A percentile compares a stretch with the other conserved stretches of the same genome.
These are phyloP conservation scores for Azorinus chamasolen DNA, from an alignment of 2,888 invertebrate genomes.

Conservation along the genomic window DNA sequence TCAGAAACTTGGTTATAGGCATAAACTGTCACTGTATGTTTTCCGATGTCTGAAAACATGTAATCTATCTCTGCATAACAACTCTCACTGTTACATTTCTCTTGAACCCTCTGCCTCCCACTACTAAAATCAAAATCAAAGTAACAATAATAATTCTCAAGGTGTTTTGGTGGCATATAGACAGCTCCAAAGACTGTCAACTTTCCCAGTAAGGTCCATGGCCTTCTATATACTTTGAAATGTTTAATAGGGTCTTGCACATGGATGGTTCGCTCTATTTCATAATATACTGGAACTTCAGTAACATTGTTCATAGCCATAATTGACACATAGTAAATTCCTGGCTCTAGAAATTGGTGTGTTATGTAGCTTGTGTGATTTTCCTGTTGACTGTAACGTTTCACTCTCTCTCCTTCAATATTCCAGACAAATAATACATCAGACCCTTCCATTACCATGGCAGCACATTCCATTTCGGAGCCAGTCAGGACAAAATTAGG, in stretches of 20 bases:
- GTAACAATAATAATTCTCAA: slow-evolving; percentile 12
- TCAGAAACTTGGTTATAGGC: slow-evolving; percentile 77
- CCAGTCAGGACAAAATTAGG: slow-evolving; percentile 52
- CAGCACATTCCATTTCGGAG: slow-evolving; percentile 65
- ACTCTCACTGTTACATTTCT: not conserved
- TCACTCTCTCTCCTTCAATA: slow-evolving; percentile 45
- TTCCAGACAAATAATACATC: slow-evolving; percentile 76
- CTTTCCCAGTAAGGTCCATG: slow-evolving; percentile 40
- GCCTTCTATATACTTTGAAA: slow-evolving; percentile 30
- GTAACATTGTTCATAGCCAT: slow-evolving; percentile 56
- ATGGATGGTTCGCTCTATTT: slow-evolving; percentile 25
- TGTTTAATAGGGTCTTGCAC: slow-evolving; percentile 50
- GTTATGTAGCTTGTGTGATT: slow-evolving; percentile 32
- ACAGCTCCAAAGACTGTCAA: slow-evolving; percentile 22
- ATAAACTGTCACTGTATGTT: slow-evolving; percentile 68
- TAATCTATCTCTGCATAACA: slow-evolving; percentile 1
- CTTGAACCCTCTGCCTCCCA: slow-evolving; percentile 6
- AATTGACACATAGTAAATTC: slow-evolving; percentile 48
- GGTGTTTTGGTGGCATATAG: slow-evolving; percentile 18
- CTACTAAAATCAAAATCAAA: slow-evolving; percentile 57
- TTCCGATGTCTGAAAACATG: slow-evolving; percentile 46
- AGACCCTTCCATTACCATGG: slow-evolving; percentile 71
- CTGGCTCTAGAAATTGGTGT: slow-evolving; percentile 37
- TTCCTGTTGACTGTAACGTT: slow-evolving; percentile 25
- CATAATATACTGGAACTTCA: slow-evolving; percentile 3